Evolutionary conservation across 2,797 vertebrate species (phyloP), one percentile per base, ranked within the genome.

Genomic region (Eleutherodactylus coqui): DNA sequence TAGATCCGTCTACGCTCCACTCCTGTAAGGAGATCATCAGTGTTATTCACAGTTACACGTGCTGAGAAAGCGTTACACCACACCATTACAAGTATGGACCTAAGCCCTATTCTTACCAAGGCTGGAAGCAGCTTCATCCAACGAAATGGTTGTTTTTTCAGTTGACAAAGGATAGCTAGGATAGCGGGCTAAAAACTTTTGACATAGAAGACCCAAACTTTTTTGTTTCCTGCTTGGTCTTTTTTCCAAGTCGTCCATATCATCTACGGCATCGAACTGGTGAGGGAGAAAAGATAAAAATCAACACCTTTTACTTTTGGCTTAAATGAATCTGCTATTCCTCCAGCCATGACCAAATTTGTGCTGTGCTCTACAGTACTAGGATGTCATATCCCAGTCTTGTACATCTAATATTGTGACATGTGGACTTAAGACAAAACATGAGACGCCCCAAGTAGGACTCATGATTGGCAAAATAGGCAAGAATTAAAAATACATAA

Each of bases 201-300:
- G 96, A 92, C 97, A 98, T 75, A 99, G 92, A 62, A 98, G 92
- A 77, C 97, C 97, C 91, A 99, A 94, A 89, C 97, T 99, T 92
- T 98, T 98, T 93, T 97, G 96, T 90, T 99, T 99, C 91, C 97
- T 96, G 94, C 96, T 99, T 0, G 97, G 97, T 88, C 96, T 96
- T 83, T 97, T 97, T 7, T 93, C 90, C 79, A 96, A 95, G 8
- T 97, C 96, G 3, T 97, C 96, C 60, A 90, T 62, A 36, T 97
- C 96, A 1, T 96, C 96, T 51, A 88, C 89, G 0, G 86, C 90
- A 75, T 95, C 96, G 89, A 95, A 95, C 95, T 96, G 90, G 85
- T 81, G 36, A 91, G 87, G 27, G 90, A 91, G 10, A 16, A 16
- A 16, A 45, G 7, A 38, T 27, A 0, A 64, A 34, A 1, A 6